Evolutionary conservation across 2,888 invertebrate genomes (phyloP), one percentile per base, ranked within the genome.

Genomic region (Fragum whitleyi): DNA sequence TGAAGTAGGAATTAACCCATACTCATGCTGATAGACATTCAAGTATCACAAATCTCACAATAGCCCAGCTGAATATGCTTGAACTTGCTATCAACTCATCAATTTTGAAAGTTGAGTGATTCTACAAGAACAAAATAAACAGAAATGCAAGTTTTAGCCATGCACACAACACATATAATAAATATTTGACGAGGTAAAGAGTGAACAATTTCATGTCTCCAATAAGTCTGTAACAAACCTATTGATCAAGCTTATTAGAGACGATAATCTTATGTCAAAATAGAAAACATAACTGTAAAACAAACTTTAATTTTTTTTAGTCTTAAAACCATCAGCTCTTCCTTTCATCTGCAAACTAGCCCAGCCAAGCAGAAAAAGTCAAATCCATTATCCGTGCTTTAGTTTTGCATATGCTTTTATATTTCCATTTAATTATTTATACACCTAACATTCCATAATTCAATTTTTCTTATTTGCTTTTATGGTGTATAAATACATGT

Each of bases 261-360:
- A 65, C 65, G 65, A 39, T 65, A 65, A 65, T 65, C 65, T 65
- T 65, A 39, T 42, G 65, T 65, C 65, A 65, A 65, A 65, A 65
- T 65, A 65, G 36, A 65, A 65, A 65, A 65, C 26, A 65, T 26
- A 42, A 65, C 42, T 42, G 39, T 65, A 26, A 42, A 65, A 65
- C 65, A 65, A 65, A 65, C 42, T 42, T 42, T 16, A 28, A 26
- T 19, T 14, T 61, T 61, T 29, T 61, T 29, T 61, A 47, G 47
- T 47, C 14, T 47, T 19, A 47, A 47, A 47, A 47, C 14, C 14
- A 47, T 47, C 47, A 19, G 14, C 14, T 16, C 14, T 47, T 47
- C n/a, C 47, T 47, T 47, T 47, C 47, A 47, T 47, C 47, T 47
- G n/a, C 14, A n/a, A 5, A 47, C 3, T 5, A 3, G 16, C 47